Evolutionary conservation across 2,888 invertebrate species (phyloP), one percentile per base, ranked within the genome.

Genomic region (Nephrotoma appendiculata): DNA sequence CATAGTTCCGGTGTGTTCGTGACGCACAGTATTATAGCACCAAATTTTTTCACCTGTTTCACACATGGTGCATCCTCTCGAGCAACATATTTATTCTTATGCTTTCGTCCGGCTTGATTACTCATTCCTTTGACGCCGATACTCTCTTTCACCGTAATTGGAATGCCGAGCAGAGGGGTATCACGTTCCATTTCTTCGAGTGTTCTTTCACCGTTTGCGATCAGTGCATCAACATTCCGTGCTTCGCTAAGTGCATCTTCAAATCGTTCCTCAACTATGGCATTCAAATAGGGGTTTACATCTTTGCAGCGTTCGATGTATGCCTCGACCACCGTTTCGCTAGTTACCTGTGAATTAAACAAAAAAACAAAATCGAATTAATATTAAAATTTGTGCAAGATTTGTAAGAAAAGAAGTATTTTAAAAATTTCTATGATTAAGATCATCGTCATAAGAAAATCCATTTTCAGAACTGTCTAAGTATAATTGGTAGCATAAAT

Each of bases 1-100:
- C 98, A 98, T 86, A 97, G 92, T 90, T 98, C 98, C 0, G 98
- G 97, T 0, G 97, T 96, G 90, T 98, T 98, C 52, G 98, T 98
- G 2, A 97, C 95, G 2, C 96, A 94, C 86, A 98, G 91, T 3
- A 96, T 95, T 88, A 98, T 96, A 43, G 95, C 97, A 0, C 98
- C 98, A 83, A 96, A 96, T 85, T 94, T 93, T 88, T 94, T 94
- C 86, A 96, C 94, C 71, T 93, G 92, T 85, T 92, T 92, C 2
- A 98, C 95, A 4, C 94, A 94, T 0, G 94, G 94, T 0, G 97
- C 97, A 91, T 98, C 97, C 83, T 93, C 92, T 86, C 93, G 92
- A 0, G 96, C 96, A 19, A 93, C 93, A 86, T 93, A 93, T n/a
- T 94, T 93, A 84, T 92, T 92, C 42, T 93, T 92, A 87, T 92